Evolutionary conservation across 2,113 vertebrate genomes (phyloP).

Genomic region (Apaloderma vittatum): DNA sequence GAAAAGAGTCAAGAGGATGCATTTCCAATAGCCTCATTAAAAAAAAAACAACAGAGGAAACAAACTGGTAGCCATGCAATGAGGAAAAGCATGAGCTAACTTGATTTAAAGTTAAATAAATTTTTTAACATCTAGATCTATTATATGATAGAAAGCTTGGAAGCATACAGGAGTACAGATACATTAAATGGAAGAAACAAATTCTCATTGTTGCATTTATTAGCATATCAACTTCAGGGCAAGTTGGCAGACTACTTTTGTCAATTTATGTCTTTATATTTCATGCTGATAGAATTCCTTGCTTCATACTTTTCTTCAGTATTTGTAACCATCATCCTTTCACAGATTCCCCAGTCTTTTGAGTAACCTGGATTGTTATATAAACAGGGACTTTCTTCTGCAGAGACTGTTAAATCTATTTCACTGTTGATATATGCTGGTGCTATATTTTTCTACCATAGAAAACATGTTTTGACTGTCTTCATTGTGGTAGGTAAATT

Average conservation of each 20-base stretch:
- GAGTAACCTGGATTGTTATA: neutral
- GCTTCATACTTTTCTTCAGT: neutral
- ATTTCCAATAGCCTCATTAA: neutral
- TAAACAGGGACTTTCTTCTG: neutral
- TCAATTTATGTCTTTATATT: neutral
- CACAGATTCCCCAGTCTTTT: neutral
- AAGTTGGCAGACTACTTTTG: neutral
- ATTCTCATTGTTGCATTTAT: neutral
- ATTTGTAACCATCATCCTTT: neutral
- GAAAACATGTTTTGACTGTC: neutral
- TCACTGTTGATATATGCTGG: neutral
- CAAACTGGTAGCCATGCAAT: neutral
- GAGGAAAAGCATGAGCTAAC: neutral
- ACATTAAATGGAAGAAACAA: neutral
- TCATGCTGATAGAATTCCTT: neutral
- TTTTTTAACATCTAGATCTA: neutral
- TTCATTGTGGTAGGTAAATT: neutral
- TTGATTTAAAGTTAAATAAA: neutral
- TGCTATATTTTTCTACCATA: neutral
- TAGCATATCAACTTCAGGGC: neutral
- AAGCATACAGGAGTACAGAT: neutral
- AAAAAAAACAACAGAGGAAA: no score
- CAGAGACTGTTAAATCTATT: neutral
- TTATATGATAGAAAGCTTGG: neutral
- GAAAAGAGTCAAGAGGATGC: neutral